Conservation (phyloP, 1,140 invertebrate genomes). For the Dufourea novaeangliae region DNA sequence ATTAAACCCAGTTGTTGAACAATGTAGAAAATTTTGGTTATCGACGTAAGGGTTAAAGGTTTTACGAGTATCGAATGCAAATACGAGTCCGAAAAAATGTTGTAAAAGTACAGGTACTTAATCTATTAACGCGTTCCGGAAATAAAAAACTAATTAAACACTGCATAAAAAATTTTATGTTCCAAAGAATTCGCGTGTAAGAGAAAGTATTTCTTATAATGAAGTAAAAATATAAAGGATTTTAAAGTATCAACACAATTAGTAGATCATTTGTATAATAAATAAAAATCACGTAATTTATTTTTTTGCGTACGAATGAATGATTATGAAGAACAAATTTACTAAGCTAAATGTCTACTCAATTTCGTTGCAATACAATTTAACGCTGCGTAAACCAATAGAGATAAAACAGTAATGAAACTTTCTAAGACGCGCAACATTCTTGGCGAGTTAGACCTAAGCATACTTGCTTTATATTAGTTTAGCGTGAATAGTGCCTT, state of each 20-base stretch:
- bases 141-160: too few relatives aligned
- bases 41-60: not conserved
- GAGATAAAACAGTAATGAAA: not conserved
- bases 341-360: not conserved
- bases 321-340: not conserved
- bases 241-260: too few relatives aligned
- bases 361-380: not conserved
- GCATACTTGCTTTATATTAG: not conserved
- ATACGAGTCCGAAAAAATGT: not conserved
- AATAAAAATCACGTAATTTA: too few relatives aligned
- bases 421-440: not conserved
- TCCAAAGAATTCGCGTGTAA: too few relatives aligned
- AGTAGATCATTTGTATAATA: too few relatives aligned
- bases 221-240: too few relatives aligned
- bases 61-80: not conserved
- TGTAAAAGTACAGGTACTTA: not conserved
- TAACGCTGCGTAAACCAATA: not conserved
- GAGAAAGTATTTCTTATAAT: too few relatives aligned
- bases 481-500: not conserved
- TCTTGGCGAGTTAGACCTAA: not conserved
- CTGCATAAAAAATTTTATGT: too few relatives aligned
- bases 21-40: too few relatives aligned
- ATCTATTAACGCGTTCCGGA: not conserved
- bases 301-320: too few relatives aligned
- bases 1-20: too few relatives aligned